These are phyloP conservation scores for Chelmon rostratus DNA, from an alignment of 2,797 vertebrate species.

Conservation along the genomic window DNA sequence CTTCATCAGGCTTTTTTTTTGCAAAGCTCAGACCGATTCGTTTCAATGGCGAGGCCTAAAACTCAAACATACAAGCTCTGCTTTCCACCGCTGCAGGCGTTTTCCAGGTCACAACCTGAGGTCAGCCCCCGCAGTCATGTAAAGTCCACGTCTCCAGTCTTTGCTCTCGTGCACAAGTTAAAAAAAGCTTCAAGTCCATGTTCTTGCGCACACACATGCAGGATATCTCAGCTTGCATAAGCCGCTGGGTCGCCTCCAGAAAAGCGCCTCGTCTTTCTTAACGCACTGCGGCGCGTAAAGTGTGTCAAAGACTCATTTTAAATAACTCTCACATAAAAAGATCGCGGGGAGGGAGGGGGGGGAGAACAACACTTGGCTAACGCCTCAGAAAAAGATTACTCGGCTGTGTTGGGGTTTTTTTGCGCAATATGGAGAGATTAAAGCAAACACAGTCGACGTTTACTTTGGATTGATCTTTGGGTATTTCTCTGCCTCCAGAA, in stretches of 20 bases:
- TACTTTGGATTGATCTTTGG: constrained; percentile 76
- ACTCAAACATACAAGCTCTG: not conserved
- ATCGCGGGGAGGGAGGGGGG: not conserved
- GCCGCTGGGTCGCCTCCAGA: constrained; percentile 52
- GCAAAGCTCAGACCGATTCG: not conserved
- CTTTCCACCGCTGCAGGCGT: not conserved
- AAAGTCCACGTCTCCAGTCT: not conserved
- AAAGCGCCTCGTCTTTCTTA: constrained; percentile 50
- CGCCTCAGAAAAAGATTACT: constrained; percentile 66
- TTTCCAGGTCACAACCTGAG: not conserved
- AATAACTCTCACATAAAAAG: constrained; percentile 49
- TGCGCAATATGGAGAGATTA: constrained; percentile 69
- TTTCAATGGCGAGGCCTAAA: not conserved
- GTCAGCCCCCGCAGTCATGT: constrained; percentile 3
- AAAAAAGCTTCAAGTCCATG: no score
- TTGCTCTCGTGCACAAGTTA: constrained; percentile 5
- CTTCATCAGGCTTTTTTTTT: not conserved
- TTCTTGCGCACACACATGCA: not conserved
- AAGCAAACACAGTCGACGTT: constrained; percentile 74
- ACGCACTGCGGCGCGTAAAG: constrained; percentile 54
- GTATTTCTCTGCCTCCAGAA: constrained; percentile 63
- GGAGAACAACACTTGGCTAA: constrained; percentile 52
- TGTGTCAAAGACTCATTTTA: constrained; percentile 64
- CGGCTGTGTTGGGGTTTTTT: constrained; percentile 51
- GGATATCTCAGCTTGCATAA: constrained; percentile 6